phyloP scores from a whole-genome alignment of 1,140 invertebrate genomes.

The Eubasilissa regina region DNA sequence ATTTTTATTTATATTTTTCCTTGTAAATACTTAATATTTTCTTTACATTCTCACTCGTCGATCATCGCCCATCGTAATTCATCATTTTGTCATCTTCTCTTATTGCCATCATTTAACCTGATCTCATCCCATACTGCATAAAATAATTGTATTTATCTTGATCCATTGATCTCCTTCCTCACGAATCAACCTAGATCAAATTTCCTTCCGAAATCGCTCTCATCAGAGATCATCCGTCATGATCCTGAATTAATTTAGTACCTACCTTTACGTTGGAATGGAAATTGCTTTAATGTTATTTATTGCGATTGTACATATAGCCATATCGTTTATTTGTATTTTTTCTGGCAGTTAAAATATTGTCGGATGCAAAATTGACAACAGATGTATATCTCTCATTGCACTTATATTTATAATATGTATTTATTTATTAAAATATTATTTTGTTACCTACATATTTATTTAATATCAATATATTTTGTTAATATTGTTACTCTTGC shows the following conservation, averaged over 20 bases:
- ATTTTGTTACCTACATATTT: too few relatives aligned
- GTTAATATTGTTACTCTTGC: too few relatives aligned
- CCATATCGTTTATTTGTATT: constrained; percentile 57
- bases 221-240: constrained; percentile 45
- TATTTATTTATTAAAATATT: too few relatives aligned
- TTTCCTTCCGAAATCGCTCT: constrained; percentile 39
- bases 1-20: background rate
- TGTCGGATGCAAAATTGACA: constrained; percentile 20
- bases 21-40: background rate
- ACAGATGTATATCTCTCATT: background rate
- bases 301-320: constrained; percentile 58
- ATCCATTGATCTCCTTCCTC: constrained; percentile 10
- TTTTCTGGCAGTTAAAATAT: constrained; percentile 13
- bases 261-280: constrained; percentile 44
- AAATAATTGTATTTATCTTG: background rate
- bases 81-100: background rate
- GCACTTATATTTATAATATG: too few relatives aligned
- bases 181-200: constrained; percentile 48
- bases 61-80: constrained; percentile 18
- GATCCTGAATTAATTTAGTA: constrained; percentile 30
- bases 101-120: background rate
- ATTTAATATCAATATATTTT: too few relatives aligned
- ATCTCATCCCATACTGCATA: constrained; percentile 23
- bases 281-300: constrained; percentile 55
- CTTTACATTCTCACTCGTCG: background rate